These are phyloP conservation scores for Esox masquinongy DNA, from an alignment of 2,797 vertebrate species.

Conservation along the genomic window DNA sequence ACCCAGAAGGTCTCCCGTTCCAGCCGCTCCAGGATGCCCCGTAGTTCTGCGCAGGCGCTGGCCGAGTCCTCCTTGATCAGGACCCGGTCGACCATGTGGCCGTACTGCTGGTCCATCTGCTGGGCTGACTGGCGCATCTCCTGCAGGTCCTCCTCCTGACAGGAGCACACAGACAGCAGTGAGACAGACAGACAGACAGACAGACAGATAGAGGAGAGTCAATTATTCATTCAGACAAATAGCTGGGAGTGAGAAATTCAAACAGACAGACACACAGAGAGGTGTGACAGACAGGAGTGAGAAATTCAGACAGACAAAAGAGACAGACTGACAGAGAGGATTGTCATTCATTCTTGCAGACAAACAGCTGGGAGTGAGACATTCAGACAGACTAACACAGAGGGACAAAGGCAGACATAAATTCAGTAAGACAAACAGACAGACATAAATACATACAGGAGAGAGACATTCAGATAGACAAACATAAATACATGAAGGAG, in stretches of 20 bases:
- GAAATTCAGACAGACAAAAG: no score
- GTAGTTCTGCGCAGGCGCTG: slow-evolving; percentile 83
- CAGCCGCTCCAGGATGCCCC: slow-evolving; percentile 82
- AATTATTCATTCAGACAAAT: no score
- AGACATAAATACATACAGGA: no score
- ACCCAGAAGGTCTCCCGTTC: slow-evolving; percentile 90
- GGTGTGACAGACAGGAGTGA: background rate
- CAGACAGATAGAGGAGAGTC: background rate
- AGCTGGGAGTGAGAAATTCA: no score
- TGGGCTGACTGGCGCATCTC: slow-evolving; percentile 89
- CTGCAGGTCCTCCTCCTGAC: slow-evolving; percentile 89
- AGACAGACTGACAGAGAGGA: background rate
- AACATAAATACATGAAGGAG: no score
- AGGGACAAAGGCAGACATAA: no score
- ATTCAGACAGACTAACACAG: no score
- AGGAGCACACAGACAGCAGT: background rate
- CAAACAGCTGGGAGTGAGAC: no score
- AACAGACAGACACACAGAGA: background rate
- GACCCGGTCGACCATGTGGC: slow-evolving; percentile 87
- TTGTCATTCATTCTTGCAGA: no score
- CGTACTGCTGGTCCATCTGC: slow-evolving; percentile 89
- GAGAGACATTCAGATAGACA: no score
- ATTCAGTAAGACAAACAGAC: no score
- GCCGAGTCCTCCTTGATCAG: slow-evolving; percentile 89
- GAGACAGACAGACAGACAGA: background rate